These are phyloP conservation scores for Salarias fasciatus DNA, from an alignment of 2,797 vertebrate species.

Conservation along the genomic window DNA sequence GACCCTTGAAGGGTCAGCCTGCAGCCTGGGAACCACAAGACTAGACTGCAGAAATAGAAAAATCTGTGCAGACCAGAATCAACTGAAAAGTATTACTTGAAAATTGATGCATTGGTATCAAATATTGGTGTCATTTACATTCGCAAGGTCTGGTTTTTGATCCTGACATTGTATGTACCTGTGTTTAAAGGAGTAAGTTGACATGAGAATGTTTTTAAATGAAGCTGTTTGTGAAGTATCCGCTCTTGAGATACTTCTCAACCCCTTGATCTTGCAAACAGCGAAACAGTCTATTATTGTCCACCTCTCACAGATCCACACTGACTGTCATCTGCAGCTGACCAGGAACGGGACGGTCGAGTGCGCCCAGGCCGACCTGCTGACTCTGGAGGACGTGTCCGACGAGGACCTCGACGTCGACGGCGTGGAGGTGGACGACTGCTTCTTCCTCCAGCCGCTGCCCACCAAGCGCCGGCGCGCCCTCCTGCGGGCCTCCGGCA, in stretches of 20 bases:
- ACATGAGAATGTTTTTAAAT: no score
- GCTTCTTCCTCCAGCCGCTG: slow-evolving; percentile 94
- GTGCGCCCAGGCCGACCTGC: slow-evolving; percentile 90
- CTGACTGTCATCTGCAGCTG: slow-evolving; percentile 79
- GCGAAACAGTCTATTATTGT: not conserved
- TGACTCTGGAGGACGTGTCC: slow-evolving; percentile 93
- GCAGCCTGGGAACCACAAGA: not conserved
- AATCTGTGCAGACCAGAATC: no score
- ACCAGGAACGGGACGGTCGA: slow-evolving; percentile 93
- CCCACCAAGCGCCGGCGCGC: slow-evolving; percentile 93
- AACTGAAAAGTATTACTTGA: no score
- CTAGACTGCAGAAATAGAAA: not conserved
- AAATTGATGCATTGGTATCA: no score
- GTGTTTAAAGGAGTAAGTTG: no score
- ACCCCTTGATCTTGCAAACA: not conserved
- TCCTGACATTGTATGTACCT: no score
- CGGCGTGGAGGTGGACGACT: slow-evolving; percentile 93
- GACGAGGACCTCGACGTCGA: slow-evolving; percentile 95
- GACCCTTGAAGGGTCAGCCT: not conserved
- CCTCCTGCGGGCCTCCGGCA: slow-evolving; percentile 91
- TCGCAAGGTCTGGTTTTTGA: no score
- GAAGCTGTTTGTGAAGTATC: slow-evolving; percentile 15
- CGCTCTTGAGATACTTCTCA: not conserved
- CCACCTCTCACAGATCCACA: slow-evolving; percentile 7
- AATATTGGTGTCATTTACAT: no score